Conservation (phyloP, 1,140 invertebrate species). For the Ceratina japonica region DNA sequence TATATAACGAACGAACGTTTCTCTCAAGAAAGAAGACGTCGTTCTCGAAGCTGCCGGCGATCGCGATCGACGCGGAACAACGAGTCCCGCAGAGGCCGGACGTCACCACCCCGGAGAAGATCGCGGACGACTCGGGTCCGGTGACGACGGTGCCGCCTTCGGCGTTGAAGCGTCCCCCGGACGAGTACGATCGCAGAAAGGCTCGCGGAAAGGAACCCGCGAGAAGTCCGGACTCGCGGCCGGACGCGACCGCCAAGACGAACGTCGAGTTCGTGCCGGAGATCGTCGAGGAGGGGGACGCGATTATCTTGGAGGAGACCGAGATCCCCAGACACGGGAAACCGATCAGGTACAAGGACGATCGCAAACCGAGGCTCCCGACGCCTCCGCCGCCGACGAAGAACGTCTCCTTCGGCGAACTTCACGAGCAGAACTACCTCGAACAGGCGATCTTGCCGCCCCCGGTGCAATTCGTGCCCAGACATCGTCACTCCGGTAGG, state of each 20-base stretch:
- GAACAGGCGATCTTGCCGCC: slow-evolving; percentile 75
- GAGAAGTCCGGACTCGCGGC: slow-evolving; percentile 60
- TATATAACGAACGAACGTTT: neutral
- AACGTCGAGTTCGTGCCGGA: slow-evolving; percentile 68
- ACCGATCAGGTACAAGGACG: slow-evolving; percentile 55
- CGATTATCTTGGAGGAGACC: slow-evolving; percentile 67
- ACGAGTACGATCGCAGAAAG: slow-evolving; percentile 38
- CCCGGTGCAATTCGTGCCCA: slow-evolving; percentile 73
- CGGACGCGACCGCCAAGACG: slow-evolving; percentile 47
- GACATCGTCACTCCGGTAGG: slow-evolving; percentile 73
- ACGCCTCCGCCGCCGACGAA: slow-evolving; percentile 74
- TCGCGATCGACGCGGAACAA: slow-evolving; percentile 69
- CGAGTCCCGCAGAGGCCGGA: slow-evolving; percentile 52
- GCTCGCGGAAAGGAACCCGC: slow-evolving; percentile 62
- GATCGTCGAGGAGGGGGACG: slow-evolving; percentile 71
- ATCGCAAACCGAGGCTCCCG: slow-evolving; percentile 69
- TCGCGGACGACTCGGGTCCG: slow-evolving; percentile 2
- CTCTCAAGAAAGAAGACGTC: slow-evolving; percentile 74
- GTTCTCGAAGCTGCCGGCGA: slow-evolving; percentile 68
- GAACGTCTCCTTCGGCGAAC: slow-evolving; percentile 78
- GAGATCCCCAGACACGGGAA: slow-evolving; percentile 64
- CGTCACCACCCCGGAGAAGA: slow-evolving; percentile 42
- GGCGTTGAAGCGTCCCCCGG: slow-evolving; percentile 57
- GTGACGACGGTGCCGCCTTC: slow-evolving; percentile 36
- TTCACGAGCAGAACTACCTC: slow-evolving; percentile 71